Percentiles rank a stretch among this genome's conserved stretches.
Conservation (phyloP, 2,113 vertebrate species). For the Cygnus atratus region DNA sequence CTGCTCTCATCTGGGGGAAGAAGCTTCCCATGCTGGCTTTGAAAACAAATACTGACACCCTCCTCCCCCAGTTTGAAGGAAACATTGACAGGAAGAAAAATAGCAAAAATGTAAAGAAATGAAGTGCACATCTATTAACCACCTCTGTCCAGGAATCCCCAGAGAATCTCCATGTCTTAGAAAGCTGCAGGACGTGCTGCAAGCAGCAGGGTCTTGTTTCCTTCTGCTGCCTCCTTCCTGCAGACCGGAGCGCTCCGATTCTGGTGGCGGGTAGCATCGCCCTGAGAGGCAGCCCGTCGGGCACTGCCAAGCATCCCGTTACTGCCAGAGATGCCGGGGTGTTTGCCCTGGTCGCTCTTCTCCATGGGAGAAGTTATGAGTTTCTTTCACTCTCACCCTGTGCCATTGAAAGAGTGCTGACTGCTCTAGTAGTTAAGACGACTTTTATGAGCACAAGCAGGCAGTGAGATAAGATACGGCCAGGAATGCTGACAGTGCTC, state of each 20-base stretch:
- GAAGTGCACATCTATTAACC: background rate
- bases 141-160: background rate
- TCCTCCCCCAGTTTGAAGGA: background rate
- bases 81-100: rapidly evolving
- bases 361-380: background rate
- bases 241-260: background rate
- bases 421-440: background rate
- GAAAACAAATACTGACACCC: background rate
- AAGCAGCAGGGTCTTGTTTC: background rate
- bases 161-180: background rate
- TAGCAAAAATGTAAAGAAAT: background rate
- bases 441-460: background rate
- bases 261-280: background rate
- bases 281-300: rapidly evolving
- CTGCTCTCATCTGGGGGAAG: background rate
- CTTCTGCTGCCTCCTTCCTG: background rate
- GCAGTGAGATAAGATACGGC: background rate
- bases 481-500: rapidly evolving
- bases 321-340: background rate
- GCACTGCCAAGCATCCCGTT: rapidly evolving
- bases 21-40: background rate
- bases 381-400: background rate
- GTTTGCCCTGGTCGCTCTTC: background rate
- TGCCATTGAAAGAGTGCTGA: background rate
- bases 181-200: background rate